Evolutionary conservation across 2,888 invertebrate genomes (phyloP).

Genomic region (Apomyelois bistriatella): DNA sequence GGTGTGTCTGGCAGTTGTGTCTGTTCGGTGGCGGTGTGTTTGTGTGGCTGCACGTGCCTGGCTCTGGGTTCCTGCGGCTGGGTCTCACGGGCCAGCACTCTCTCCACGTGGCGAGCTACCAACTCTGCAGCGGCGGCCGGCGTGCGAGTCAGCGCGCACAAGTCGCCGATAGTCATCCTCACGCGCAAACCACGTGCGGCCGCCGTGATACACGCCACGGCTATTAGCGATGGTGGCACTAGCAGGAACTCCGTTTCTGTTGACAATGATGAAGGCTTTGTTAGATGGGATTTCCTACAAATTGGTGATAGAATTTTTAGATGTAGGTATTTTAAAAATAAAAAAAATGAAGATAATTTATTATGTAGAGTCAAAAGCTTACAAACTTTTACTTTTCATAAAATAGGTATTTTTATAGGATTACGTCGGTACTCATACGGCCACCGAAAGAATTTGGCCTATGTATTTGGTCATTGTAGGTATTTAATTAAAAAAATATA

Average conservation of each 20-base stretch:
- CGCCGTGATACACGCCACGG: slow-evolving; percentile 84
- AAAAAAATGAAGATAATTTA: too few relatives aligned
- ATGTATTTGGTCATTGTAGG: too few relatives aligned
- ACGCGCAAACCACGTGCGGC: slow-evolving; percentile 82
- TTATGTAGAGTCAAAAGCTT: too few relatives aligned
- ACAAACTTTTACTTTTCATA: too few relatives aligned
- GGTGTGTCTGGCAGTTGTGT: slow-evolving; percentile 80
- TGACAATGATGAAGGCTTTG: slow-evolving; percentile 33
- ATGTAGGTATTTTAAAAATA: too few relatives aligned
- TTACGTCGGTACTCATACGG: too few relatives aligned
- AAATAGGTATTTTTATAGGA: too few relatives aligned
- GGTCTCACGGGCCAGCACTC: slow-evolving; percentile 78
- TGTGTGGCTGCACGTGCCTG: slow-evolving; percentile 46
- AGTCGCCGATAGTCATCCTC: slow-evolving; percentile 62
- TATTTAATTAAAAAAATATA: too few relatives aligned
- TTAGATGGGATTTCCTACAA: neutral
- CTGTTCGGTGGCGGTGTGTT: slow-evolving; percentile 53
- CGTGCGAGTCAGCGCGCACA: slow-evolving; percentile 70
- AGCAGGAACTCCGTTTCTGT: slow-evolving; percentile 87
- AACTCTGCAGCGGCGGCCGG: slow-evolving; percentile 75
- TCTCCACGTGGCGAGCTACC: slow-evolving; percentile 79
- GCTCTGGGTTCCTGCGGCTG: slow-evolving; percentile 68
- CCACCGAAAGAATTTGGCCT: too few relatives aligned
- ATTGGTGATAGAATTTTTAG: too few relatives aligned
- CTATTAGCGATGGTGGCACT: slow-evolving; percentile 85